A percentile compares a stretch with the other conserved stretches of the same genome.
Conservation (phyloP, 2,888 invertebrate genomes). For the Sarcophaga caerulescens region DNA sequence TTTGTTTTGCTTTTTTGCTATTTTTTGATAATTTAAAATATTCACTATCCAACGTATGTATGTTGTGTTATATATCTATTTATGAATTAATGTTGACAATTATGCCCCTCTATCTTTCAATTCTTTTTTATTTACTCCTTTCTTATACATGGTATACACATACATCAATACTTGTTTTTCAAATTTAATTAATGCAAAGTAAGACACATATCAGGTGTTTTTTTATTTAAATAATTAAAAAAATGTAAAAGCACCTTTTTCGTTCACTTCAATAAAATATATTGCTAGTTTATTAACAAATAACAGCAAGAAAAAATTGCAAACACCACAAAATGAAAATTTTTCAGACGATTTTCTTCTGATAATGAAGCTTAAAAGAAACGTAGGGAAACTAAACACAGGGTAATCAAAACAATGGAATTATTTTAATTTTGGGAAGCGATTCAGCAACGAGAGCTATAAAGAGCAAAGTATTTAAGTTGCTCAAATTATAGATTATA, state of each 20-base stretch:
- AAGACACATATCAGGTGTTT: background rate
- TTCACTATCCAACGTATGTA: conserved; percentile 14
- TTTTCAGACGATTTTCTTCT: conserved; percentile 47
- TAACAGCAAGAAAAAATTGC: conserved; percentile 10
- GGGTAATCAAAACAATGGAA: conserved; percentile 8
- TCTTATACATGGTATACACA: conserved; percentile 32
- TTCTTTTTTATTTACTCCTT: conserved; percentile 49
- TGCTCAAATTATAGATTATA: too few species aligned
- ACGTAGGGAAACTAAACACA: conserved; percentile 13
- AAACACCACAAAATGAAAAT: conserved; percentile 48
- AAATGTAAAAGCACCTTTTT: conserved; percentile 35
- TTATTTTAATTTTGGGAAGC: background rate
- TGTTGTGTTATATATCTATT: conserved; percentile 19
- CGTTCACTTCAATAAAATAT: conserved; percentile 17
- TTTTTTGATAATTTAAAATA: conserved; percentile 4
- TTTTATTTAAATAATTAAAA: background rate
- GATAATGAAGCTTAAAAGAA: conserved; percentile 27
- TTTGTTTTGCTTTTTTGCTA: background rate
- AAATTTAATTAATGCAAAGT: conserved; percentile 8
- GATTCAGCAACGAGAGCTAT: too few species aligned
- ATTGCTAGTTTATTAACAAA: conserved; percentile 32
- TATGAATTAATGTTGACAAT: conserved; percentile 21
- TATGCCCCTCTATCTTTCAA: conserved; percentile 5
- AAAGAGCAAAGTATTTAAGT: too few species aligned
- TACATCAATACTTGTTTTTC: conserved; percentile 28